Evolutionary conservation across 64 coral and sea anemone genomes (phyloP), one percentile per base, ranked within the genome.

Genomic region (Pocillopora verrucosa): DNA sequence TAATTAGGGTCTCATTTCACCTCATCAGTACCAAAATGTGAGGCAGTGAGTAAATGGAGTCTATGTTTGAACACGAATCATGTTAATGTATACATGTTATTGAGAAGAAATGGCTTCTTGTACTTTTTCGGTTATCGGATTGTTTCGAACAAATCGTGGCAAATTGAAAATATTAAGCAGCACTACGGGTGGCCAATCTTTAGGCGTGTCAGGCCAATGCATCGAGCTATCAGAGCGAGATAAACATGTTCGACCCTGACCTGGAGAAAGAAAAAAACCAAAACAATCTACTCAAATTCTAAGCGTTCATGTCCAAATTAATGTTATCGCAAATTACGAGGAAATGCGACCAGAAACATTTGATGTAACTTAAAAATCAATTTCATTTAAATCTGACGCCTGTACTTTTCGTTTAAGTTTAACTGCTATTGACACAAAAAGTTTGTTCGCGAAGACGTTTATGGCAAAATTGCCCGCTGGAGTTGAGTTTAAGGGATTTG

Each of bases 341-440:
- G 73, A 93, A 89, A 89, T 85, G 34, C 68, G 72, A 93, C 36
- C 70, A 93, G 79, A 85, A 85, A 80, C 36, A 89, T 38, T 67
- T 58, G 82, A 76, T 78, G 81, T 85, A 76, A 68, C 73, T 79
- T 35, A 74, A 80, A 70, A 89, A 74, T 85, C 88, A 89, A 34
- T 93, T 93, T 89, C 83, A 57, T 84, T 93, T 84, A 93, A 89
- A 37, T 59, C 60, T 77, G 82, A 93, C 87, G 87, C 92, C 80
- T 89, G 72, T 72, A 79, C 73, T 78, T 25, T 89, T 85, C 83
- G 74, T 38, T 67, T 59, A 30, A 91, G 81, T 84, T 58, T 38
- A 45, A 72, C 64, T 70, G 3, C 38, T 70, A 38, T 85, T 72
- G 64, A 58, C 82, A 65, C 36, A 83, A 68, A 51, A 77, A 83